Base-by-base conservation (phyloP, 2,888 invertebrate species). In the Dysmachus trigonus region DNA sequence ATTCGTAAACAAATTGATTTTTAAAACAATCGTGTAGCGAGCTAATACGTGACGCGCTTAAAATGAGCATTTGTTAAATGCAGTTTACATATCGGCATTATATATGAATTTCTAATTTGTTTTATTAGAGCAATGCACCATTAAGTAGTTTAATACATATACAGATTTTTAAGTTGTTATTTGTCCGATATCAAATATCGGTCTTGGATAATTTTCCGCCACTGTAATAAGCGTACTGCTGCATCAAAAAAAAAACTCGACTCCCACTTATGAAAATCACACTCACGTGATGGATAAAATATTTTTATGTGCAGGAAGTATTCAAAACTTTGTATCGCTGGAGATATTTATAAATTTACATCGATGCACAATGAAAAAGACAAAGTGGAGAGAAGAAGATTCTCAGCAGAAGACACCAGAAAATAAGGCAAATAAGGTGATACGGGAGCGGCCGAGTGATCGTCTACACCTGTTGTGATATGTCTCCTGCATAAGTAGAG, bases 381-480 rank as follows among this genome's bases (percentile, higher is more conserved):
- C 73, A 73, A 35, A 73, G 73, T 73, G 31, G 30, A 73, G n/a
- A 31, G 31, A 13, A 73, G n/a, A 31, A n/a, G 15, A 74, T 33
- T 35, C n/a, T n/a, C 74, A 35, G 33, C 74, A 35, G 30, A 18
- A 31, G 18, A 31, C 33, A 27, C 72, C 72, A 38, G 27, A 30
- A n/a, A n/a, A 72, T 13, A 27, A 35, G 41, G 72, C 35, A 72
- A 72, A n/a, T n/a, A n/a, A 41, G 83, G 72, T 72, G 41, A 22
- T 72, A 27, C 38, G 72, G 62, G 79, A 51, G 35, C 38, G 41
- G n/a, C 83, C 83, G 31, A 85, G 86, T 87, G 86, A 87, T 87
- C 83, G 33, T 83, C 87, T 86, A 86, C 86, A 86, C 86, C 86
- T 86, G 86, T 86, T 82, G 82, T 81, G 86, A 86, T 86, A 86